phyloP scores from a whole-genome alignment of 2,113 vertebrate genomes.

The Apodemus sylvaticus region DNA sequence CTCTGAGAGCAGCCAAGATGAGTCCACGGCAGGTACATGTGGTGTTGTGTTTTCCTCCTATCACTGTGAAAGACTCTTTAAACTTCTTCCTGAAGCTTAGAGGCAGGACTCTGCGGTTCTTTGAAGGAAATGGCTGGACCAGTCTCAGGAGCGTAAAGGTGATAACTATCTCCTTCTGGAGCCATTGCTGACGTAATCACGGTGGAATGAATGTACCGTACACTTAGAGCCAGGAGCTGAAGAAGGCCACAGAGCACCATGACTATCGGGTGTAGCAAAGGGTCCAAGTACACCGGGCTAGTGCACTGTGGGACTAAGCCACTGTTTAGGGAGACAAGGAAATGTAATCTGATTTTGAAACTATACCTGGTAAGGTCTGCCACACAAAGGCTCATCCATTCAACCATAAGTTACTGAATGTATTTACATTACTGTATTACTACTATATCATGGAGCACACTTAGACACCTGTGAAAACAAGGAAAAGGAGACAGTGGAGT shows the following conservation, averaged over 20 bases:
- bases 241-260: background rate
- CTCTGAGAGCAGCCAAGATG: background rate
- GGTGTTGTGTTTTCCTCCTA: background rate
- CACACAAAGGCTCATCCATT: background rate
- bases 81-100: background rate
- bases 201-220: rapidly evolving
- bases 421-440: background rate
- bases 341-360: background rate
- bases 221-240: background rate
- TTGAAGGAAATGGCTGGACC: background rate
- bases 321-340: background rate
- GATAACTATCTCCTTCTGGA: background rate
- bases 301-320: background rate
- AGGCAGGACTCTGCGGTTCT: background rate
- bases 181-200: background rate
- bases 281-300: background rate
- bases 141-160: background rate
- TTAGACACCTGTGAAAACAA: background rate
- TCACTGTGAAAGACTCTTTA: background rate
- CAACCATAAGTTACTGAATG: background rate
- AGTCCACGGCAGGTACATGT: background rate
- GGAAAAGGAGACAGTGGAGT: background rate
- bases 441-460: background rate
- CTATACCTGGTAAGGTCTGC: background rate
- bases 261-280: background rate